Evolutionary conservation across 1,140 invertebrate species (phyloP), one percentile per base, ranked within the genome.

Genomic region (Drosophila busckii): DNA sequence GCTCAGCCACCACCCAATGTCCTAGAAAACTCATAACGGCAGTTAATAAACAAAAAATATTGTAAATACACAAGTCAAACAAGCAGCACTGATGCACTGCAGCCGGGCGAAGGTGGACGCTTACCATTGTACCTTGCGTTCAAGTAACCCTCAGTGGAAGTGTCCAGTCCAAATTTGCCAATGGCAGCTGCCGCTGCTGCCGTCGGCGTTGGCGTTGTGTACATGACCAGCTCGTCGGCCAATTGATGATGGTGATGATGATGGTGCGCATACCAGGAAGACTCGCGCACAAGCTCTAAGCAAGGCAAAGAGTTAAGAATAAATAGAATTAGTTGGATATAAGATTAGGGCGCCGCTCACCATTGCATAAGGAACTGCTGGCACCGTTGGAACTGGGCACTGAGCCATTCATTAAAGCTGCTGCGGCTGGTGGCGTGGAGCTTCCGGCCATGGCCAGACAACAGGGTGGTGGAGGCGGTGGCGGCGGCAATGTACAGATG

Each of bases 41-140:
- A 82, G 71, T 83, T 82, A 66, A 75, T 70, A 83, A 82, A 73
- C 69, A 73, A 52, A 65, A 44, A 37, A 69, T n/a, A n/a, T n/a
- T 69, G 69, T 82, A 82, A 82, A 82, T 82, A 82, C 44, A 34
- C 37, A 75, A 56, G 22, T 31, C 76, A 82, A 82, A 82, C 75
- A 82, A 29, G 34, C 52, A 54, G 50, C 19, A 29, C 37, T 46
- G 45, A 26, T 53, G 31, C 31, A 23, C 19, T 62, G 66, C 45
- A 70, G 61, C 70, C 71, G 50, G 67, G 32, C 32, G 49, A 59
- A 69, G 32, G 68, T 54, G 71, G 75, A 70, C 61, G 73, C 84
- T 86, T 82, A 86, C 84, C 84, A 69, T 86, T 86, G 69, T 86
- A 86, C 84, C 84, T 86, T 84, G 84, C 70, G 73, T 80, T 87